These are phyloP conservation scores for Dasyurus viverrinus DNA, from an alignment of 2,113 vertebrate species.

Conservation along the genomic window DNA sequence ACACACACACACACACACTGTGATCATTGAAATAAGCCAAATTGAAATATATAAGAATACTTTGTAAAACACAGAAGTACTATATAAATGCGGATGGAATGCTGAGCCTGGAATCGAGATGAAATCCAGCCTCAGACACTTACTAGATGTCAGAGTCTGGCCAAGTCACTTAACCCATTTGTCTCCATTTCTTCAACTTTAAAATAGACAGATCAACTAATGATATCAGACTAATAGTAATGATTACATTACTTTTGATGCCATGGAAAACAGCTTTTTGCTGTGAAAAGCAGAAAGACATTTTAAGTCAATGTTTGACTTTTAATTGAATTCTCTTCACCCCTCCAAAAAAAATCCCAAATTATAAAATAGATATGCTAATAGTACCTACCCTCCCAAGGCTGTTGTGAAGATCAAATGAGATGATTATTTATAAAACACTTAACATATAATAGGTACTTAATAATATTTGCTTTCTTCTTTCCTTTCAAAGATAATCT, in stretches of 20 bases:
- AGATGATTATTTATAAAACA: background rate
- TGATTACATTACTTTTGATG: background rate
- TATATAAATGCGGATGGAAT: background rate
- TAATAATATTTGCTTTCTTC: background rate
- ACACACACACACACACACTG: background rate
- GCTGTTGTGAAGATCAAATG: background rate
- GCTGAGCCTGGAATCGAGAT: background rate
- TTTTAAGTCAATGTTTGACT: constrained; percentile 13
- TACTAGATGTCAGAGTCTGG: background rate
- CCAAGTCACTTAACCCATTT: background rate
- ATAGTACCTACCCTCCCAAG: background rate
- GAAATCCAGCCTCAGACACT: background rate
- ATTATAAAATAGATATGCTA: background rate
- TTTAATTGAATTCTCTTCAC: background rate
- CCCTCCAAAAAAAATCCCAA: too few species aligned
- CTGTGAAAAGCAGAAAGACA: background rate
- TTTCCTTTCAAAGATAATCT: background rate
- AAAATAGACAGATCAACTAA: background rate
- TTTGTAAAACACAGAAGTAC: background rate
- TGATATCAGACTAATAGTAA: background rate
- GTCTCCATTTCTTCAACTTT: background rate
- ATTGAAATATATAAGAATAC: background rate
- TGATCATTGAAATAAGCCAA: background rate
- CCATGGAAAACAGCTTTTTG: constrained; percentile 27
- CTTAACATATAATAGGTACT: background rate